Percentiles rank a stretch among this genome's conserved stretches.
Evolutionary conservation across 2,888 invertebrate species (phyloP).

Genomic region (Pilophorus perplexus): DNA sequence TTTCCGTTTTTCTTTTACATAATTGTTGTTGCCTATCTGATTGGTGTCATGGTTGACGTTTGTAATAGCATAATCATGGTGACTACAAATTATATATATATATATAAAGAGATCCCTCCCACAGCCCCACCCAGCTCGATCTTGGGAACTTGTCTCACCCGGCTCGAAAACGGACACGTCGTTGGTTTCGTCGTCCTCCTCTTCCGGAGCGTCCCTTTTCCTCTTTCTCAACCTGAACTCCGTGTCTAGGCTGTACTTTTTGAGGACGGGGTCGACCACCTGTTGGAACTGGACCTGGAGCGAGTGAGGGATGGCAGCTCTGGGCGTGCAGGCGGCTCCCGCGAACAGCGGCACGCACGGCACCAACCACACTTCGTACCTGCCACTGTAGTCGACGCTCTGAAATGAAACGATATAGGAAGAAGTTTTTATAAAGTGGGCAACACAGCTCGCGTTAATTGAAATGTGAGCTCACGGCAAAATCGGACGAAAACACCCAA

Average conservation of each 20-base stretch:
- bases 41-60: background rate
- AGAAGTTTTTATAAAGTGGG: too few species aligned
- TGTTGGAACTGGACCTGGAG: conserved; percentile 41
- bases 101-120: background rate
- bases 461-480: too few species aligned
- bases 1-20: too few species aligned
- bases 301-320: conserved; percentile 16
- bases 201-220: conserved; percentile 27
- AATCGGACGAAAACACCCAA: conserved; percentile 40
- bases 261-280: conserved; percentile 34
- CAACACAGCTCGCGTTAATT: background rate
- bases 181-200: conserved; percentile 23
- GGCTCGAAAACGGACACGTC: conserved; percentile 40
- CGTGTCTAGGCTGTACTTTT: conserved; percentile 39
- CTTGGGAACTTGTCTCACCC: too few species aligned
- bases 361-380: conserved; percentile 40
- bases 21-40: background rate
- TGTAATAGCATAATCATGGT: background rate
- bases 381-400: conserved; percentile 43
- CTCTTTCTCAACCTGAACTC: conserved; percentile 37
- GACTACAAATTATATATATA: background rate
- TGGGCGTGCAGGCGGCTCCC: conserved; percentile 14
- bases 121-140: too few species aligned
- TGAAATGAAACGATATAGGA: conserved; percentile 9
- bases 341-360: conserved; percentile 31